A percentile compares a stretch with the other conserved stretches of the same genome.
phyloP scores from a whole-genome alignment of 2,113 vertebrate species.

The Baryphthengus martii region DNA sequence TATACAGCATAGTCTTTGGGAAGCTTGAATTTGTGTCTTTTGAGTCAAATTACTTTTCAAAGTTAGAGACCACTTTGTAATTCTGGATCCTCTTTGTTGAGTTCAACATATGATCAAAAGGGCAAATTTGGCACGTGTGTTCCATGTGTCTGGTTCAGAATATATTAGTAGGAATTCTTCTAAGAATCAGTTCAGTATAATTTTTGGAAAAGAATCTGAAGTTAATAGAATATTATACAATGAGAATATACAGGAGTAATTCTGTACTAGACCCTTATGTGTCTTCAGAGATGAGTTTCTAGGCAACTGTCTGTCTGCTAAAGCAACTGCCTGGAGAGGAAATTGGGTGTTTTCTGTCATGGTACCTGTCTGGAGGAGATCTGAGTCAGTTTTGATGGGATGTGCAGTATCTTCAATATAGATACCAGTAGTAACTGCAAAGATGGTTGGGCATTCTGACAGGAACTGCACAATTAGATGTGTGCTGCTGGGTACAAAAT shows the following conservation, averaged over 20 bases:
- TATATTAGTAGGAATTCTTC: background rate
- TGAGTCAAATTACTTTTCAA: background rate
- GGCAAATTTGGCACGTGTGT: background rate
- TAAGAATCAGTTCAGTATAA: background rate
- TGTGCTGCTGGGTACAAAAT: background rate
- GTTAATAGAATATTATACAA: background rate
- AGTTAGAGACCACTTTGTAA: background rate
- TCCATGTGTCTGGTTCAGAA: background rate
- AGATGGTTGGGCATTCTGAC: background rate
- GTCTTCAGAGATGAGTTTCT: background rate
- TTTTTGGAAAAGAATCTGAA: background rate
- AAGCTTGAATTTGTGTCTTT: background rate
- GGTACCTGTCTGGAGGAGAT: background rate
- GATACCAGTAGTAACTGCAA: background rate
- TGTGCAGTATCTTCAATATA: background rate
- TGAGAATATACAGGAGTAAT: background rate
- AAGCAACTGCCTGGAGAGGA: background rate
- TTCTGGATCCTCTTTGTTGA: background rate
- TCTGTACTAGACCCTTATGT: background rate
- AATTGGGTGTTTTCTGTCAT: background rate
- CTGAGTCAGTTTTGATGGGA: background rate
- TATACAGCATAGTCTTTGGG: background rate
- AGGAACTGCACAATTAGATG: background rate
- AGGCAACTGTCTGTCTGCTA: background rate
- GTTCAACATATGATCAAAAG: background rate